Conservation (phyloP, 2,888 invertebrate species). For the Pegoplata infirma region DNA sequence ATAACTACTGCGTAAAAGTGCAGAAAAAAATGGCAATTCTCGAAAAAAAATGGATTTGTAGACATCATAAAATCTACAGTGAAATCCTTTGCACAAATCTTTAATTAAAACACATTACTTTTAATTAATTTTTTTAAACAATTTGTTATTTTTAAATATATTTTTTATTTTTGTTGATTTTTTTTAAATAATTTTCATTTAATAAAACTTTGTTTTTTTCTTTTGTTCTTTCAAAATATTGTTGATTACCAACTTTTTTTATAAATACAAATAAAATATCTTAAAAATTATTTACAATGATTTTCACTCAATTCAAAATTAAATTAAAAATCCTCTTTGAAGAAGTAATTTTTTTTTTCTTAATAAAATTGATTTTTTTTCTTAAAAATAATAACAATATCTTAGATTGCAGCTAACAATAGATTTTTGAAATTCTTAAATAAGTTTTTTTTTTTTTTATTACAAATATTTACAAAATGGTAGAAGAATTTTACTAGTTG, state of each 20-base stretch:
- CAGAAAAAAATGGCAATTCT: too few species aligned
- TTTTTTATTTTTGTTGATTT: conserved; percentile 69
- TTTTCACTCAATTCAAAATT: conserved; percentile 18
- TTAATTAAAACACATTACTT: conserved; percentile 35
- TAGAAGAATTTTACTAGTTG: conserved; percentile 53
- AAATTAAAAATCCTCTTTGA: conserved; percentile 31
- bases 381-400: conserved; percentile 58
- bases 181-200: conserved; percentile 67
- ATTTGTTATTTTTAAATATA: conserved; percentile 62
- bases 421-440: conserved; percentile 39
- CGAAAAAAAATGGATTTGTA: too few species aligned
- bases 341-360: conserved; percentile 14
- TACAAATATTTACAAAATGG: conserved; percentile 53
- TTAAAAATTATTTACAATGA: conserved; percentile 43
- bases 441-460: conserved; percentile 39
- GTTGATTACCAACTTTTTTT: conserved; percentile 54
- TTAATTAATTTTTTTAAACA: conserved; percentile 54
- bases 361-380: conserved; percentile 29
- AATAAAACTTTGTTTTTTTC: conserved; percentile 75
- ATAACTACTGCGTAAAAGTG: too few species aligned
- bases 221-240: conserved; percentile 63
- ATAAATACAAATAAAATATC: conserved; percentile 40
- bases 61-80: too few species aligned
- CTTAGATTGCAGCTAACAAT: conserved; percentile 64
- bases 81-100: background rate